Base-by-base conservation (phyloP, 2,888 invertebrate species). In the Lingula anatina region DNA sequence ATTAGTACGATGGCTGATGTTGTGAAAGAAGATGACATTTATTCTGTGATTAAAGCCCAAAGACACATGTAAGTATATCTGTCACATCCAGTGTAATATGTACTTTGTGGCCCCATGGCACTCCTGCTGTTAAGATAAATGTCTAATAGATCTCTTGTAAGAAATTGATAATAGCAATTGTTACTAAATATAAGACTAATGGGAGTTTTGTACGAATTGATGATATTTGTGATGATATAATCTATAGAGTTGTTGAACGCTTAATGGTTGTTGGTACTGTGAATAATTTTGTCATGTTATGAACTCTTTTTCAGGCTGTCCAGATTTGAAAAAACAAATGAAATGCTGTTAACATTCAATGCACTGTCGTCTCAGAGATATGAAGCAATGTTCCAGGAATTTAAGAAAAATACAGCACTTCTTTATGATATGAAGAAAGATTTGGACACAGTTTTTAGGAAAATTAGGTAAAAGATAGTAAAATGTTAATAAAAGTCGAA, bases 311-410 rank as follows among this genome's bases (percentile, higher is more conserved):
- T 23, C 62, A 74, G 74, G 73, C 49, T 97, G 25, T 90, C 91
- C 67, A 83, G 96, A 48, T 99, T 96, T 79, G 97, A 97, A 72
- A 97, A 97, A 77, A 97, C 97, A 0, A 99, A 97, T 70, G 97
- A 99, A 80, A 99, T 97, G 97, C 79, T 99, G 27, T 87, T 91
- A 9, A 97, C 96, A 75, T 96, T 96, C 73, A 95, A 95, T 76
- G 88, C 90, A 20, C 77, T 99, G n/a, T 92, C 95, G 1, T 86
- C 89, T 2, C 87, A 87, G 56, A 83, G 97, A 12, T 83, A 92
- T 47, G 89, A 91, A 68, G 85, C 85, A 21, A 92, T 94, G 0
- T 86, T 85, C 7, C 84, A 85, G 0, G 95, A 97, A 70, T 93
- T 96, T 65, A 90, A 89, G 67, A 88, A 87, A 61, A 94, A 96